Evolutionary conservation across 2,888 invertebrate genomes (phyloP), one percentile per base, ranked within the genome.

Genomic region (Tetrapedia diversipes): DNA sequence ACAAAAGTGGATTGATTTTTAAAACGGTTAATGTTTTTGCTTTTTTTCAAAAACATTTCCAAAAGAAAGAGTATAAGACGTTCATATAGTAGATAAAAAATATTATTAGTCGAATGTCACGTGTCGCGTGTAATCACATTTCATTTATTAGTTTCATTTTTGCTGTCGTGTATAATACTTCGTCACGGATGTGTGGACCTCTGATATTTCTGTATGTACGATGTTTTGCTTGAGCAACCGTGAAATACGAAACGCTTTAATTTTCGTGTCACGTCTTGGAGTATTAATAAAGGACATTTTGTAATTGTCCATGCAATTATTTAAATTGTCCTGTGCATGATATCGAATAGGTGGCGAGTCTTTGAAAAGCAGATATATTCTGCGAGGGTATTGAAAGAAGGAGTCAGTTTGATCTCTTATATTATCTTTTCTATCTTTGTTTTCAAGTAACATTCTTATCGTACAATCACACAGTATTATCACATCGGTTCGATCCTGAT

Each of bases 61-160:
- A 7, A 29, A 10, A 29, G n/a, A 11, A 53, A n/a, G 14, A 32
- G 11, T 53, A 53, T 19, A 10, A 14, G 1, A 11, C 7, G n/a
- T 14, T 14, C 8, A 11, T 16, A 11, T 16, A n/a, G n/a, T n/a
- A 1, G 32, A 37, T 47, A 8, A 45, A 60, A 39, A 39, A 47
- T 24, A 32, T 39, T 11, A 11, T 24, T 45, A 22, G 16, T n/a
- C 16, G 27, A n/a, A 4, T 34, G 3, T 19, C 32, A 32, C 41
- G 24, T 43, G n/a, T 39, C 29, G 54, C 24, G 37, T 16, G 37
- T 11, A 6, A 37, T n/a, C 16, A 19, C 14, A 16, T 39, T 34
- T 32, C 14, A n/a, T 8, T 11, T 29, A 51, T 71, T 86, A 82
- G 80, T 84, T 86, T 84, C 71, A 73, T 65, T 64, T 81, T 77